Conservation (phyloP, 1,140 invertebrate genomes). For the Lutraria rhynchaena region DNA sequence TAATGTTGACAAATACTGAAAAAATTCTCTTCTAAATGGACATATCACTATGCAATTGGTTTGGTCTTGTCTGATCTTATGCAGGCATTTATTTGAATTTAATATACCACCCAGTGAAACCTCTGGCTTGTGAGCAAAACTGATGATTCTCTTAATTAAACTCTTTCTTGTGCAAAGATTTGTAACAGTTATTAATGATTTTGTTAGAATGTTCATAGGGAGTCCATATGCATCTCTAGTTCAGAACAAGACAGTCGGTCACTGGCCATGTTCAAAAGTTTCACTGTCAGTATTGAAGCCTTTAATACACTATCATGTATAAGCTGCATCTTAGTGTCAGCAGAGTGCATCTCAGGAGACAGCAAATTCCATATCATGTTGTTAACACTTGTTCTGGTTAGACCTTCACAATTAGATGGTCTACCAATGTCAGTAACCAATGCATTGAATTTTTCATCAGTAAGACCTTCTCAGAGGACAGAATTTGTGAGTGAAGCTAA, state of each 20-base stretch:
- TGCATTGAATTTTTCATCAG: background rate
- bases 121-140: background rate
- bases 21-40: too few relatives aligned
- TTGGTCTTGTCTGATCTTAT: too few relatives aligned
- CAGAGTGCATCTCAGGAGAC: background rate
- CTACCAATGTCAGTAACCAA: background rate
- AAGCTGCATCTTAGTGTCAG: conserved; percentile 16
- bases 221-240: conserved; percentile 23
- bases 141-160: conserved; percentile 19
- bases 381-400: background rate
- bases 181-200: background rate
- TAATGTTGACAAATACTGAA: too few relatives aligned
- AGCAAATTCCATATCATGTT: conserved; percentile 9
- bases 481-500: background rate
- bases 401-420: background rate
- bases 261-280: background rate
- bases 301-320: conserved; percentile 13
- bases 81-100: too few relatives aligned
- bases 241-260: background rate
- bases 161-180: conserved; percentile 16
- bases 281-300: background rate
- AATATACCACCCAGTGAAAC: too few relatives aligned
- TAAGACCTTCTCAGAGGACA: conserved; percentile 5
- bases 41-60: too few relatives aligned
- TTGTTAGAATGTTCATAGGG: conserved; percentile 10